A percentile compares a stretch with the other conserved stretches of the same genome.
Evolutionary conservation across 2,797 vertebrate species (phyloP).

Genomic region (Parauchenoglanis ngamensis): DNA sequence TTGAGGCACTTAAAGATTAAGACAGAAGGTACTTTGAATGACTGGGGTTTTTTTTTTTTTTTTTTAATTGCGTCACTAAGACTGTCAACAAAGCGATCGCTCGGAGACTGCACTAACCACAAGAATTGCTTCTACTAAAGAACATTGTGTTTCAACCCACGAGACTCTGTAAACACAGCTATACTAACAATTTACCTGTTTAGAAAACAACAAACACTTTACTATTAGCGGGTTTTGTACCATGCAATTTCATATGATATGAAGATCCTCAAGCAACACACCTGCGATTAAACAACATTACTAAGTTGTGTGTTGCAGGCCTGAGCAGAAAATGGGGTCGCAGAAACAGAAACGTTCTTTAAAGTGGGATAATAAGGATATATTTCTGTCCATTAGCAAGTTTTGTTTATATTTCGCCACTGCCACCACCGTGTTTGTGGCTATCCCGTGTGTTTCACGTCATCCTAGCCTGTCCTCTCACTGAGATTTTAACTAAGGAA

Average conservation of each 20-base stretch:
- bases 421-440: background rate
- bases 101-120: slow-evolving; percentile 29
- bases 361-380: background rate
- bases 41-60: slow-evolving; percentile 58
- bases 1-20: slow-evolving; percentile 84
- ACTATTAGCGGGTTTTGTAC: background rate
- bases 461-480: background rate
- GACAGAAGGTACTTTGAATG: slow-evolving; percentile 76
- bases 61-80: slow-evolving; percentile 63
- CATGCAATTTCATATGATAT: background rate
- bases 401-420: background rate
- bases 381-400: background rate
- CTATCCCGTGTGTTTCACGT: background rate
- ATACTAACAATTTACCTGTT: slow-evolving; percentile 43
- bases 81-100: slow-evolving; percentile 66
- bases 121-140: slow-evolving; percentile 34
- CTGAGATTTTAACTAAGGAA: no score
- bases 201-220: slow-evolving; percentile 4
- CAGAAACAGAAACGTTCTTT: background rate
- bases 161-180: slow-evolving; percentile 37
- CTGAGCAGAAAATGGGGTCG: background rate
- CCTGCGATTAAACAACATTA: background rate
- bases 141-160: slow-evolving; percentile 19
- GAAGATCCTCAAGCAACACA: background rate
- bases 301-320: background rate